phyloP scores from a whole-genome alignment of 2,888 invertebrate species.

The Calameuta pallipes region DNA sequence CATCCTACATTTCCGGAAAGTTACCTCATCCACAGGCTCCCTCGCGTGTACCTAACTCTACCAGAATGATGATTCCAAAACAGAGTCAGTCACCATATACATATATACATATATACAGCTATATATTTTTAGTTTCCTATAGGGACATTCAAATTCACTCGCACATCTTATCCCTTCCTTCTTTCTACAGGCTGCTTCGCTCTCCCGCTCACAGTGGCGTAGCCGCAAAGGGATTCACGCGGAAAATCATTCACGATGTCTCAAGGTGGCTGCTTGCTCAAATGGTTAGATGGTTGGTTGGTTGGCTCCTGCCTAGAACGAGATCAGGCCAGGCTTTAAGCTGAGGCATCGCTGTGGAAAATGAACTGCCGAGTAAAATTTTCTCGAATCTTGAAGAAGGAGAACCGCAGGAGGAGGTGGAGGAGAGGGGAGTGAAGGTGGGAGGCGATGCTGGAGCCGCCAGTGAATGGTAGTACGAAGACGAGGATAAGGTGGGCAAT shows the following conservation, averaged over 20 bases:
- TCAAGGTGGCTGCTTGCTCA: background rate
- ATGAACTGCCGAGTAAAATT: slow-evolving; percentile 55
- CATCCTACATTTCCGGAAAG: slow-evolving; percentile 14
- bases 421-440: slow-evolving; percentile 11
- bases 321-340: slow-evolving; percentile 41
- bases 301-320: background rate
- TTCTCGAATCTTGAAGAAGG: slow-evolving; percentile 37
- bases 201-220: background rate
- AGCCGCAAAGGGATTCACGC: background rate
- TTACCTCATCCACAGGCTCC: slow-evolving; percentile 9
- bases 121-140: background rate
- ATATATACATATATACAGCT: background rate
- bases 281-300: background rate
- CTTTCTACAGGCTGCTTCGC: background rate
- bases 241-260: background rate
- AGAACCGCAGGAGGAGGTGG: slow-evolving; percentile 2
- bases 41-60: background rate
- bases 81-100: background rate
- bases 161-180: background rate
- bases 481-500: background rate
- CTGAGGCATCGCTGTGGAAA: slow-evolving; percentile 54
- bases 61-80: background rate
- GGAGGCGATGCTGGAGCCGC: background rate
- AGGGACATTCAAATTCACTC: background rate
- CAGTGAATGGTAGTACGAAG: background rate